Evolutionary conservation across 2,113 vertebrate genomes (phyloP).

Genomic region (Microtus ochrogaster): DNA sequence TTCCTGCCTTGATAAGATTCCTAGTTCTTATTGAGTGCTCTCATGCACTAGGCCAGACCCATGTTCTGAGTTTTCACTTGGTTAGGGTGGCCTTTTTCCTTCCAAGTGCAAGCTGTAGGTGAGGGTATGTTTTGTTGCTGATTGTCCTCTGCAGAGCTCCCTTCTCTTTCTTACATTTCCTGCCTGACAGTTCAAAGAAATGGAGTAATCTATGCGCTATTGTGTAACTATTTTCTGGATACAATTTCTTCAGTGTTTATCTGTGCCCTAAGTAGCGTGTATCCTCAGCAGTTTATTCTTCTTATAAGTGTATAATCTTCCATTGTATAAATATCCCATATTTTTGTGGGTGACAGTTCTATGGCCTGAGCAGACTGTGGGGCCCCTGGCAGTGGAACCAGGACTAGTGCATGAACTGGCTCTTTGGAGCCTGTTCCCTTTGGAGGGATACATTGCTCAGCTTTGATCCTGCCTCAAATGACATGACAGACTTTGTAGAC

Average conservation of each 20-base stretch:
- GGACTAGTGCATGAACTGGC: no score
- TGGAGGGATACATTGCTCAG: no score
- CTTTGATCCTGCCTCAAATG: no score
- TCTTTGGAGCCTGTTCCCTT: no score
- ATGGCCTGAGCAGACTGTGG: no score
- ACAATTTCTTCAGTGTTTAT: slow-evolving; percentile 10
- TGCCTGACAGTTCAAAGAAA: slow-evolving; percentile 35
- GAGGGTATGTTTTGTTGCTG: neutral
- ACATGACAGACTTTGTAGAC: no score
- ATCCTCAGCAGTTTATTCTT: slow-evolving; percentile 21
- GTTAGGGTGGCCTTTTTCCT: neutral
- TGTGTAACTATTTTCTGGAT: slow-evolving; percentile 24
- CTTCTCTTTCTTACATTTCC: slow-evolving; percentile 30
- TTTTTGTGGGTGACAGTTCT: neutral
- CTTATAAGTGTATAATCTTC: slow-evolving; percentile 20
- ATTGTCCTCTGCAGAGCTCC: neutral
- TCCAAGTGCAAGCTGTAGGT: neutral
- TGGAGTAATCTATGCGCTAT: neutral
- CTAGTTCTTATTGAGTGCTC: neutral
- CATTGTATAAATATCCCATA: neutral
- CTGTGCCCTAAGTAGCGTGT: neutral
- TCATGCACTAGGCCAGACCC: neutral
- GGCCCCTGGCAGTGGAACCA: no score
- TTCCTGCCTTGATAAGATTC: neutral
- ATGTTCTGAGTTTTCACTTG: slow-evolving; percentile 40